A percentile compares a stretch with the other conserved stretches of the same genome.
Evolutionary conservation across 2,888 invertebrate genomes (phyloP).

Genomic region (Norana najaformis): DNA sequence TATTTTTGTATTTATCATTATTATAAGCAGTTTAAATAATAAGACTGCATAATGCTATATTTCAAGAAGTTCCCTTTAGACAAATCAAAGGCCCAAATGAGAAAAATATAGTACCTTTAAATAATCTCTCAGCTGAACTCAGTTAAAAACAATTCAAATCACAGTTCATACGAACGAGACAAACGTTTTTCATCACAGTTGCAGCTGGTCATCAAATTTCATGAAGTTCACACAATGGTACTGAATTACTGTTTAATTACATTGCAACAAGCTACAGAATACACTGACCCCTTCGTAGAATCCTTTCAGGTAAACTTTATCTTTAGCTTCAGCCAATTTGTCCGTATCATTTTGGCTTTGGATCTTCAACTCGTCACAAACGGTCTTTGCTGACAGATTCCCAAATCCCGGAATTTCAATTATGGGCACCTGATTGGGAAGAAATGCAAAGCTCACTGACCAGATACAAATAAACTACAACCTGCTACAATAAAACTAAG

Average conservation of each 20-base stretch:
- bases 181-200: background rate
- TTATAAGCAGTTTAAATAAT: background rate
- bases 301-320: conserved; percentile 90
- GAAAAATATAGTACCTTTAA: background rate
- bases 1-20: background rate
- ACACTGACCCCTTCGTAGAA: conserved; percentile 74
- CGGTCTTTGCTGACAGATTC: conserved; percentile 78
- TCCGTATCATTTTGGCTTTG: conserved; percentile 96
- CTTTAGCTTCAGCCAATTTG: conserved; percentile 91
- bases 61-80: background rate
- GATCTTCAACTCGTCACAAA: conserved; percentile 87
- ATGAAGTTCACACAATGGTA: background rate
- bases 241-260: background rate
- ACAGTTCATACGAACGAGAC: conserved; percentile 15
- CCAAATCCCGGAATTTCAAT: conserved; percentile 89
- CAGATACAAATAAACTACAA: background rate
- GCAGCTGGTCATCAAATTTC: background rate
- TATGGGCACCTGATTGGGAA: conserved; percentile 74
- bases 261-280: background rate
- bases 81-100: background rate
- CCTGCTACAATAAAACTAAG: background rate
- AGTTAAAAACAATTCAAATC: background rate
- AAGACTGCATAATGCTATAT: no score
- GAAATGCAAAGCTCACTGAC: background rate
- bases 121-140: background rate